A percentile compares a stretch with the other conserved stretches of the same genome.
Conservation (phyloP, 2,113 vertebrate species). For the Morone chrysops region DNA sequence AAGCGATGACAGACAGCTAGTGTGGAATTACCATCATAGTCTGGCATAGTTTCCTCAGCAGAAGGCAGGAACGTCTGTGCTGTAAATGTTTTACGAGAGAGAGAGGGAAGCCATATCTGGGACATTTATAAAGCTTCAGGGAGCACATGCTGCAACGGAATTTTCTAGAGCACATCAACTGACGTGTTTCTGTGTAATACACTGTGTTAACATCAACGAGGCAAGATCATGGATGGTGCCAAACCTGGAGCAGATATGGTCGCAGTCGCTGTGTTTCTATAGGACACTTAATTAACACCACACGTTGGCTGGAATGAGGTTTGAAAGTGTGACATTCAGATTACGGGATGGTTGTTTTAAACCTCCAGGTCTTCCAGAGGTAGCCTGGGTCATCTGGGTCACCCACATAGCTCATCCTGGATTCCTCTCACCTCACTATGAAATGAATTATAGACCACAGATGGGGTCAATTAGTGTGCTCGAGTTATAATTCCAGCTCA, state of each 20-base stretch:
- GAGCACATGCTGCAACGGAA: slow-evolving; percentile 34
- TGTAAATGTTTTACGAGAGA: slow-evolving; percentile 79
- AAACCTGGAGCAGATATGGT: neutral
- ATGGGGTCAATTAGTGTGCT: slow-evolving; percentile 37
- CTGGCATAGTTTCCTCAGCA: slow-evolving; percentile 73
- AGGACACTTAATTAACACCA: no score
- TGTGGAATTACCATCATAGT: slow-evolving; percentile 56
- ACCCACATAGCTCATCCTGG: slow-evolving; percentile 14
- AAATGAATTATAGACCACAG: slow-evolving; percentile 35
- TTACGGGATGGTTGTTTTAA: neutral
- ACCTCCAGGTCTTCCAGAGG: neutral
- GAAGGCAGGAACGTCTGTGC: slow-evolving; percentile 77
- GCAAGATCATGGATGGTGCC: neutral
- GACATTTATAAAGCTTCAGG: slow-evolving; percentile 64
- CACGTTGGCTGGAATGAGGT: neutral
- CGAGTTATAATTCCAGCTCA: neutral
- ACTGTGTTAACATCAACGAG: neutral
- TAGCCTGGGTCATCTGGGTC: slow-evolving; percentile 22
- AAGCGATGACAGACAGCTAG: slow-evolving; percentile 40
- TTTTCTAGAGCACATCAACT: slow-evolving; percentile 47
- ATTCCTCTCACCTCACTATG: slow-evolving; percentile 1
- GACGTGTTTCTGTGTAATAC: slow-evolving; percentile 15
- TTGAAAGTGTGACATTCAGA: neutral
- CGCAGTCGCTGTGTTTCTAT: neutral
- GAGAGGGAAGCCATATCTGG: slow-evolving; percentile 63